phyloP scores from a whole-genome alignment of 2,113 vertebrate species.

The Peromyscus leucopus region DNA sequence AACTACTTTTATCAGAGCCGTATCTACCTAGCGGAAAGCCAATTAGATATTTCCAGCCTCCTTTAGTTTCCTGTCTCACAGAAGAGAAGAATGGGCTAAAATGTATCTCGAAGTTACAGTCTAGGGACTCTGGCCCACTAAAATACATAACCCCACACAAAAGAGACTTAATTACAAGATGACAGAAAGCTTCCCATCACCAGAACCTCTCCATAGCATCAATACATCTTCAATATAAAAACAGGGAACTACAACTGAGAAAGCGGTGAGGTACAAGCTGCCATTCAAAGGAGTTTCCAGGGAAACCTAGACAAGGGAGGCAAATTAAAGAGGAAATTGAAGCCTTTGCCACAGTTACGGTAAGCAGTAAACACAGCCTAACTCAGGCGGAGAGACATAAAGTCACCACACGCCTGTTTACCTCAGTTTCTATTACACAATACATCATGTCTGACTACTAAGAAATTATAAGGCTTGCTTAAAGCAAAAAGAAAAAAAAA shows the following conservation, averaged over 20 bases:
- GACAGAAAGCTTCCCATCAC: not conserved
- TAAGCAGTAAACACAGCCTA: not conserved
- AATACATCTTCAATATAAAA: not conserved
- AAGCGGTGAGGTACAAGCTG: not conserved
- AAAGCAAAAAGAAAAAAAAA: not conserved
- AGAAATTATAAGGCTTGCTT: not conserved
- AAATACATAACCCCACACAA: not conserved
- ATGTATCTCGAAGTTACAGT: not conserved
- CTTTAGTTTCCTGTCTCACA: not conserved
- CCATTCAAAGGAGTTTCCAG: constrained; percentile 36
- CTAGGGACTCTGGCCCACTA: not conserved
- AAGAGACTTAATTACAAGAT: not conserved
- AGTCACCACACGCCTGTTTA: not conserved
- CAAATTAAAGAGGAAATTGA: constrained; percentile 27
- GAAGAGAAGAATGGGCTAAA: not conserved
- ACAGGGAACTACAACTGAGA: not conserved
- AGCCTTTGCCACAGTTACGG: constrained; percentile 9
- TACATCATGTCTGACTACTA: not conserved
- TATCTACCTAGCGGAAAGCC: not conserved
- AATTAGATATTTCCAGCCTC: not conserved
- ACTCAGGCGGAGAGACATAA: not conserved
- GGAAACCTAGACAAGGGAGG: constrained; percentile 16
- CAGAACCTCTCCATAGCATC: not conserved
- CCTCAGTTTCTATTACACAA: not conserved
- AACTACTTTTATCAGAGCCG: not conserved